These are phyloP conservation scores for Pseudonaja textilis DNA, from an alignment of 2,113 vertebrate species.

Conservation along the genomic window DNA sequence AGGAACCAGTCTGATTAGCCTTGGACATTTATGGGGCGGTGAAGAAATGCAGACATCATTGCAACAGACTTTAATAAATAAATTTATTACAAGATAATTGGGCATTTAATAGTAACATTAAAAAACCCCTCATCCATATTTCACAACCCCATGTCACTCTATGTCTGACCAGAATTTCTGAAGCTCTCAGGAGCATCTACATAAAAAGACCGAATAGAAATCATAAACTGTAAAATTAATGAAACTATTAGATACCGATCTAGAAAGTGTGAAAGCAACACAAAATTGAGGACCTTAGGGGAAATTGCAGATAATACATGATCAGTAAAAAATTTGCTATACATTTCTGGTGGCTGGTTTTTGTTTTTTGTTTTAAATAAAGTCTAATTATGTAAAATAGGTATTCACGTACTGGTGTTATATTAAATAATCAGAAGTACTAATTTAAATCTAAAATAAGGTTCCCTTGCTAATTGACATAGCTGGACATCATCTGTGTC, in stretches of 20 bases:
- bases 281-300: background rate
- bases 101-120: slow-evolving; percentile 40
- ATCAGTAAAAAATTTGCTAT: slow-evolving; percentile 16
- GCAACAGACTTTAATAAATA: slow-evolving; percentile 41
- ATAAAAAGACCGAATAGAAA: slow-evolving; percentile 23
- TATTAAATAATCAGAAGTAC: slow-evolving; percentile 9
- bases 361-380: background rate
- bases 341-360: background rate
- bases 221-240: slow-evolving; percentile 33
- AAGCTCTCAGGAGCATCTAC: slow-evolving; percentile 26
- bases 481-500: background rate
- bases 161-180: slow-evolving; percentile 25
- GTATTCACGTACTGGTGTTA: background rate
- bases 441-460: slow-evolving; percentile 8
- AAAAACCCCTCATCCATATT: slow-evolving; percentile 24
- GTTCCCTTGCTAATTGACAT: slow-evolving; percentile 19
- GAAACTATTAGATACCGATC: slow-evolving; percentile 9
- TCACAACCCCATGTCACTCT: slow-evolving; percentile 29
- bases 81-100: slow-evolving; percentile 41
- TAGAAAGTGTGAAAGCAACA: slow-evolving; percentile 21
- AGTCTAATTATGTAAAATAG: slow-evolving; percentile 9
- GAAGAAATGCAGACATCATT: slow-evolving; percentile 18
- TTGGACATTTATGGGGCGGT: slow-evolving; percentile 21
- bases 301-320: slow-evolving; percentile 14
- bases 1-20: slow-evolving; percentile 21